Percentiles rank a stretch among this genome's conserved stretches.
Conservation (phyloP, 2,797 vertebrate species). For the Columba guinea region DNA sequence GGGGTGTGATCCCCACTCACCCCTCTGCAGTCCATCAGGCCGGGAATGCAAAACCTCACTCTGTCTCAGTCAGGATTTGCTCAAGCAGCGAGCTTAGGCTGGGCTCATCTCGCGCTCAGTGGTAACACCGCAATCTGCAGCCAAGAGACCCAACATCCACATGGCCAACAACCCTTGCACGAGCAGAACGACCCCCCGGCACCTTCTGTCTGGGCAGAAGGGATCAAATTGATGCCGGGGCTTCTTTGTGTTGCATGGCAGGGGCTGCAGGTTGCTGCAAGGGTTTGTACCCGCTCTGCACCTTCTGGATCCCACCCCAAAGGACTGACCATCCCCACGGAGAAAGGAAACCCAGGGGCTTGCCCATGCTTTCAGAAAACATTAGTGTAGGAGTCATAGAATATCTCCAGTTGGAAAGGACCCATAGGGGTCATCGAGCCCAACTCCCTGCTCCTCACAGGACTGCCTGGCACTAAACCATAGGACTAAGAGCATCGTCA, state of each 20-base stretch:
- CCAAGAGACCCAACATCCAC: not conserved
- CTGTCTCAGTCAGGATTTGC: not conserved
- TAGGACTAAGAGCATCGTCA: too few relatives aligned
- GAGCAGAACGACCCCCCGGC: not conserved
- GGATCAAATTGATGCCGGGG: not conserved
- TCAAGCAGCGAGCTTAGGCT: not conserved
- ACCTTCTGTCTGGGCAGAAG: not conserved
- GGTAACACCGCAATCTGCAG: accelerated
- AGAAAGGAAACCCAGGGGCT: not conserved
- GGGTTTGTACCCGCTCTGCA: not conserved
- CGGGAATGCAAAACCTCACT: not conserved
- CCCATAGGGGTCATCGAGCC: too few relatives aligned
- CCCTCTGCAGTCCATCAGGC: not conserved
- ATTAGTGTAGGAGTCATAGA: not conserved
- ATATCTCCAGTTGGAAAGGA: too few relatives aligned
- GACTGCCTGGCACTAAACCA: too few relatives aligned
- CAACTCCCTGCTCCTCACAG: too few relatives aligned
- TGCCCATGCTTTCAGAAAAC: not conserved
- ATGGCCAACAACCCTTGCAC: accelerated
- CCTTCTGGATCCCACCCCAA: not conserved
- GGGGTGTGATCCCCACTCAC: accelerated
- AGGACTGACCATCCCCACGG: not conserved
- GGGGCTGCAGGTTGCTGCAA: not conserved
- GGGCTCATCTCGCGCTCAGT: not conserved
- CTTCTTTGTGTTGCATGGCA: not conserved